phyloP scores from a whole-genome alignment of 2,888 invertebrate species.

The Epinotia nisella region DNA sequence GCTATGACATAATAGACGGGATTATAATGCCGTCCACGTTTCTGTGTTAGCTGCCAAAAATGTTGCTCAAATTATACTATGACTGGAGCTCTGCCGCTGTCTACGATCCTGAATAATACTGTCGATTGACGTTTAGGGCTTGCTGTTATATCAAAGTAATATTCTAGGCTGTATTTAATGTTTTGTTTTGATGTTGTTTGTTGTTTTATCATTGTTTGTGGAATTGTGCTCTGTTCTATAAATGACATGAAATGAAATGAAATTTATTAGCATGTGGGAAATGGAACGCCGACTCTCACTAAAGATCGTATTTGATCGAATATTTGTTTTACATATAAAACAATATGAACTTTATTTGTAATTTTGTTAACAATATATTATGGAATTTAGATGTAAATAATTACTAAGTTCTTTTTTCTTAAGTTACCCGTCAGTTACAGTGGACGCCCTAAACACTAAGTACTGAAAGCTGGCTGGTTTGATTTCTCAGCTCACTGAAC shows the following conservation, averaged over 20 bases:
- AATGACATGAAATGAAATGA: too few relatives aligned
- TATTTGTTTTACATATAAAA: too few relatives aligned
- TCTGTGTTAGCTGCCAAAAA: conserved; percentile 13
- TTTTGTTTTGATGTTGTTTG: too few relatives aligned
- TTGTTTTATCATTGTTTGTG: too few relatives aligned
- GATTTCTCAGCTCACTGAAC: conserved; percentile 31
- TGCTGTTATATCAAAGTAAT: background rate
- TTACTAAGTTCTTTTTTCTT: background rate
- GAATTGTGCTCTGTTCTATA: too few relatives aligned
- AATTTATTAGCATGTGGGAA: too few relatives aligned
- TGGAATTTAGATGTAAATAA: too few relatives aligned
- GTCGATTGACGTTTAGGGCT: background rate
- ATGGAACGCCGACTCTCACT: too few relatives aligned
- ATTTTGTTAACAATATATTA: too few relatives aligned
- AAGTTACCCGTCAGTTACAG: conserved; percentile 7
- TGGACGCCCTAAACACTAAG: conserved; percentile 5
- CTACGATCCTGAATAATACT: conserved; percentile 14
- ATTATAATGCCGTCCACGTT: conserved; percentile 14
- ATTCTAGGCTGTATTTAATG: too few relatives aligned
- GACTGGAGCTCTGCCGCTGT: conserved; percentile 2
- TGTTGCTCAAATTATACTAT: conserved; percentile 15
- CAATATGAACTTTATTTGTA: too few relatives aligned
- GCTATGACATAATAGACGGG: background rate
- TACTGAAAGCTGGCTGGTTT: conserved; percentile 9
- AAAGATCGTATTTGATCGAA: too few relatives aligned